A percentile compares a stretch with the other conserved stretches of the same genome.
Conservation (phyloP, 2,113 vertebrate species). For the Polypterus bichir region DNA sequence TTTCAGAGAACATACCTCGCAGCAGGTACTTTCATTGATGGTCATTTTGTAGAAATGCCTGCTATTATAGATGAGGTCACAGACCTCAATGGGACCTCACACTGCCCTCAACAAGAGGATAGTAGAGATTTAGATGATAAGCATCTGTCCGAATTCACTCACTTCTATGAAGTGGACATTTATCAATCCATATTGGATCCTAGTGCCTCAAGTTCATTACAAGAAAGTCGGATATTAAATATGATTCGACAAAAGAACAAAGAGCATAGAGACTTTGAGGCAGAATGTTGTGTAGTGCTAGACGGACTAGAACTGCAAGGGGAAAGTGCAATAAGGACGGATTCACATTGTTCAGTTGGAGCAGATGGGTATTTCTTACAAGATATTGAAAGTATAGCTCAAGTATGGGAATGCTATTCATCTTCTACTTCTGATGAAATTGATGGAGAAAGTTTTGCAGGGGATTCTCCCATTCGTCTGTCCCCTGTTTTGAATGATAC, state of each 20-base stretch:
- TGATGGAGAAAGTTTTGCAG: constrained; percentile 85
- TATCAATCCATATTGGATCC: constrained; percentile 99
- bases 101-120: constrained; percentile 87
- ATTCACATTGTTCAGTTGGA: constrained; percentile 69
- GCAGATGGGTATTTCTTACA: constrained; percentile 79
- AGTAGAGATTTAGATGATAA: constrained; percentile 85
- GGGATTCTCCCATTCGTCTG: constrained; percentile 76
- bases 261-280: constrained; percentile 82
- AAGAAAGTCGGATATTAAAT: constrained; percentile 97
- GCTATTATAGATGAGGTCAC: constrained; percentile 69
- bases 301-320: constrained; percentile 89
- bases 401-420: constrained; percentile 92
- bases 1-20: constrained; percentile 83
- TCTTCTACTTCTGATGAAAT: constrained; percentile 87
- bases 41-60: constrained; percentile 93
- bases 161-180: constrained; percentile 99
- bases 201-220: constrained; percentile 95
- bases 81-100: constrained; percentile 76
- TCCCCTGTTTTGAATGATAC: constrained; percentile 75
- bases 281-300: constrained; percentile 93
- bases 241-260: constrained; percentile 96
- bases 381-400: constrained; percentile 82
- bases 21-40: constrained; percentile 91
- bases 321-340: constrained; percentile 98
- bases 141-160: constrained; percentile 95